A percentile compares a stretch with the other conserved stretches of the same genome.
These are phyloP conservation scores for Melanotaenia nigrans DNA, from an alignment of 2,797 vertebrate species.

Conservation along the genomic window DNA sequence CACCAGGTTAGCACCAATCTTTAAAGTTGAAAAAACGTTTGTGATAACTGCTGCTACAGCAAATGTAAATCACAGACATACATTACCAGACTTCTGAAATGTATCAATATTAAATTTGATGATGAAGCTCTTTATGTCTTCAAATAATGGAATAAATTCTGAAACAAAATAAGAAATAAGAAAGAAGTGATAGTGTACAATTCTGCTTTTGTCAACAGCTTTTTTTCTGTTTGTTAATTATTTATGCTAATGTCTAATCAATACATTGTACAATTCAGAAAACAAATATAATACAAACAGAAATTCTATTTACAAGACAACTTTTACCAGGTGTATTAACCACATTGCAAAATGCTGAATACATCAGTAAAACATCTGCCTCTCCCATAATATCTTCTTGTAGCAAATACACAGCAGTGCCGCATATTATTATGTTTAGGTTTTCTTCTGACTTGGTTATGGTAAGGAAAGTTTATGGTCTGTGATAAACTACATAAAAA, in stretches of 20 bases:
- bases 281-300: neutral
- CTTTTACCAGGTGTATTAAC: neutral
- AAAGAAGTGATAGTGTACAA: too few relatives aligned
- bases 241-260: neutral
- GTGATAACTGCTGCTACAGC: neutral
- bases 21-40: neutral
- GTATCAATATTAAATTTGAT: too few relatives aligned
- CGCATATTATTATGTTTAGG: conserved; percentile 14
- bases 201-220: too few relatives aligned
- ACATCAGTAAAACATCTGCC: neutral
- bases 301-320: conserved; percentile 1
- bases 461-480: conserved; percentile 23
- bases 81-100: too few relatives aligned
- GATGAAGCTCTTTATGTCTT: too few relatives aligned
- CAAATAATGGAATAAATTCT: too few relatives aligned
- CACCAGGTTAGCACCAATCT: too few relatives aligned
- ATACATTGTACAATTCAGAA: too few relatives aligned
- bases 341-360: conserved; percentile 9
- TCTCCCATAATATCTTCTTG: neutral
- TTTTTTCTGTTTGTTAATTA: neutral
- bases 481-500: conserved; percentile 28
- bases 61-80: too few relatives aligned
- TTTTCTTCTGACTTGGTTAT: conserved; percentile 6
- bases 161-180: too few relatives aligned
- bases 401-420: neutral